Conservation (phyloP, 1,140 invertebrate species). For the Adoxophyes honmai region DNA sequence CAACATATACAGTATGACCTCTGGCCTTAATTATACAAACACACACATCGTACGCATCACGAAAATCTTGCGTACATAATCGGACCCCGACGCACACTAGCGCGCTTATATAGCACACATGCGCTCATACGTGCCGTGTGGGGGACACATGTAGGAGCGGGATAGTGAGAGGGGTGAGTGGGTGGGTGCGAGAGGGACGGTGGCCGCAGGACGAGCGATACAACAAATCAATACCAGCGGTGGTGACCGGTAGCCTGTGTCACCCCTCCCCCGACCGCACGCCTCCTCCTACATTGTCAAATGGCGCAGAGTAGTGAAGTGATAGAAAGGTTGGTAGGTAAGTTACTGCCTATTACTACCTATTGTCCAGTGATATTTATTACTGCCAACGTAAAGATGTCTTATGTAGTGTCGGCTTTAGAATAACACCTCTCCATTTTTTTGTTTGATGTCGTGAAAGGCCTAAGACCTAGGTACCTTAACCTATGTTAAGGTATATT, state of each 20-base stretch:
- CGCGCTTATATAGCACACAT: constrained; percentile 46
- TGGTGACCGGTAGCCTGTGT: constrained; percentile 76
- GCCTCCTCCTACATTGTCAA: constrained; percentile 73
- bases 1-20: constrained; percentile 2
- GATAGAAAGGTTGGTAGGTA: constrained; percentile 30
- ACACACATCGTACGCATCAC: constrained; percentile 33
- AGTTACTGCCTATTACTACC: too few species aligned
- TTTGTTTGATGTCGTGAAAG: too few species aligned
- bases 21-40: constrained; percentile 5
- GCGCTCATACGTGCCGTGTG: constrained; percentile 55
- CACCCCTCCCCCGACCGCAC: constrained; percentile 64
- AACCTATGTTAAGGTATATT: too few species aligned
- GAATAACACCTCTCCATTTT: too few species aligned
- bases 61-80: constrained; percentile 64
- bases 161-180: constrained; percentile 24
- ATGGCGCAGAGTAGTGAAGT: constrained; percentile 58
- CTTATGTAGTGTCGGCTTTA: too few species aligned
- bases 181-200: constrained; percentile 57
- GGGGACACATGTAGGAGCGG: constrained; percentile 48
- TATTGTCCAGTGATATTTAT: too few species aligned
- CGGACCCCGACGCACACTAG: constrained; percentile 62
- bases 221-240: constrained; percentile 77
- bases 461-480: too few species aligned
- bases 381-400: too few species aligned
- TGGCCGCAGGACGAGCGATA: constrained; percentile 73